phyloP scores from a whole-genome alignment of 2,113 vertebrate genomes.

The Paramisgurnus dabryanus region DNA sequence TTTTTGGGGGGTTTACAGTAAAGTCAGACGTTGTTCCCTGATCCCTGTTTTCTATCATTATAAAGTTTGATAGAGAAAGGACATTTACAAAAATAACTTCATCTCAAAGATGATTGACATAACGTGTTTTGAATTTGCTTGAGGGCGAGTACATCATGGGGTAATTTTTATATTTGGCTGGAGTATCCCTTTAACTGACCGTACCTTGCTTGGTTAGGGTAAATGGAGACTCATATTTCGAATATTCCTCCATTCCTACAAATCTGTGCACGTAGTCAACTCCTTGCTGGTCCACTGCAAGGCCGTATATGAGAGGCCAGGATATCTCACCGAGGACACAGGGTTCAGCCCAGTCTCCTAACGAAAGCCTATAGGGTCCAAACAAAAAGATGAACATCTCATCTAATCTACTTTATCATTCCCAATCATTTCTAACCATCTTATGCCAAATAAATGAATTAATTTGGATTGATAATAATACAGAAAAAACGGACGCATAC shows the following conservation, averaged over 20 bases:
- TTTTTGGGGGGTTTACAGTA: too few relatives aligned
- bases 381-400: slow-evolving; percentile 19
- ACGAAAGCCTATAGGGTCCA: slow-evolving; percentile 58
- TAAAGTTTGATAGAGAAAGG: too few relatives aligned
- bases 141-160: too few relatives aligned
- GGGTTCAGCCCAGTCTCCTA: slow-evolving; percentile 66
- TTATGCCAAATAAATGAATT: too few relatives aligned
- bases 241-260: slow-evolving; percentile 66
- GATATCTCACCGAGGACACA: slow-evolving; percentile 64
- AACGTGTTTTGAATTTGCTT: too few relatives aligned
- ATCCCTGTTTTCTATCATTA: too few relatives aligned
- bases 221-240: slow-evolving; percentile 65
- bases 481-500: slow-evolving; percentile 39
- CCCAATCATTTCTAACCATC: too few relatives aligned
- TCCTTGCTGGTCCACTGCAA: slow-evolving; percentile 67
- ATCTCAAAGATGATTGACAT: too few relatives aligned
- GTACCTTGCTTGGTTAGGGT: slow-evolving; percentile 67
- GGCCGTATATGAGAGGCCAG: slow-evolving; percentile 67
- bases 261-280: slow-evolving; percentile 68
- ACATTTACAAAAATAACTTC: too few relatives aligned
- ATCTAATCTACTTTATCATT: not conserved
- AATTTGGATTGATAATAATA: not conserved
- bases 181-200: not conserved
- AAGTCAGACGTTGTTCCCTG: too few relatives aligned
- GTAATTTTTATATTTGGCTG: too few relatives aligned